Evolutionary conservation across 1,140 invertebrate species (phyloP).

Genomic region (Vanessa atalanta): DNA sequence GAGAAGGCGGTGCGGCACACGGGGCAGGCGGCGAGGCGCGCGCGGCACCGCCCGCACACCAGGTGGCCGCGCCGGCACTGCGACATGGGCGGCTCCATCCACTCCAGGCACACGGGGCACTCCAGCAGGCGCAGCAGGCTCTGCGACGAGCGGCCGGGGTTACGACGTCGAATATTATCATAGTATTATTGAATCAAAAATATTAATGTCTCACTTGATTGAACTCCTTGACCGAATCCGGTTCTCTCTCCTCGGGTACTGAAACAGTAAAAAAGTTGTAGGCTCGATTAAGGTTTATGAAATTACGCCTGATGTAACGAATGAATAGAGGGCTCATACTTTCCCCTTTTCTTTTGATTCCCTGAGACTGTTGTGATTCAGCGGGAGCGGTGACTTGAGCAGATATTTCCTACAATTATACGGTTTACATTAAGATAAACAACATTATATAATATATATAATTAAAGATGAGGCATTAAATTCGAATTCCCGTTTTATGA

Average conservation of each 20-base stretch:
- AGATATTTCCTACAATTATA: slow-evolving; percentile 5
- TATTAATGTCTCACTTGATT: slow-evolving; percentile 27
- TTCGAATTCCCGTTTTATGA: too few species aligned
- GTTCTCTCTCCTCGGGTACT: slow-evolving; percentile 28
- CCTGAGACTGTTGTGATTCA: slow-evolving; percentile 19
- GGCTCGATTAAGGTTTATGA: neutral
- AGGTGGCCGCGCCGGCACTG: slow-evolving; percentile 82
- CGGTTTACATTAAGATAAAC: neutral
- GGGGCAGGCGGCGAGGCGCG: slow-evolving; percentile 73
- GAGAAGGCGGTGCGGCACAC: slow-evolving; percentile 76
- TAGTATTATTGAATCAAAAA: neutral
- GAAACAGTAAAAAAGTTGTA: slow-evolving; percentile 3
- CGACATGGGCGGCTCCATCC: slow-evolving; percentile 80
- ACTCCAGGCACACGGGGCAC: slow-evolving; percentile 82
- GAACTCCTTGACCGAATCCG: slow-evolving; percentile 20
- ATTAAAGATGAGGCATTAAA: neutral
- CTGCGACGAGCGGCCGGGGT: slow-evolving; percentile 34
- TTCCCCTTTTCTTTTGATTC: slow-evolving; percentile 41
- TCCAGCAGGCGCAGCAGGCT: slow-evolving; percentile 78
- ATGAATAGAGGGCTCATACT: slow-evolving; percentile 28
- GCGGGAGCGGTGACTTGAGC: neutral
- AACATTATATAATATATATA: neutral
- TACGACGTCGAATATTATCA: too few species aligned
- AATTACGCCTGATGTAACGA: neutral
- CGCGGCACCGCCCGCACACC: slow-evolving; percentile 75